These are phyloP conservation scores for Etheostoma perlongum DNA, from an alignment of 2,797 vertebrate species.

Conservation along the genomic window DNA sequence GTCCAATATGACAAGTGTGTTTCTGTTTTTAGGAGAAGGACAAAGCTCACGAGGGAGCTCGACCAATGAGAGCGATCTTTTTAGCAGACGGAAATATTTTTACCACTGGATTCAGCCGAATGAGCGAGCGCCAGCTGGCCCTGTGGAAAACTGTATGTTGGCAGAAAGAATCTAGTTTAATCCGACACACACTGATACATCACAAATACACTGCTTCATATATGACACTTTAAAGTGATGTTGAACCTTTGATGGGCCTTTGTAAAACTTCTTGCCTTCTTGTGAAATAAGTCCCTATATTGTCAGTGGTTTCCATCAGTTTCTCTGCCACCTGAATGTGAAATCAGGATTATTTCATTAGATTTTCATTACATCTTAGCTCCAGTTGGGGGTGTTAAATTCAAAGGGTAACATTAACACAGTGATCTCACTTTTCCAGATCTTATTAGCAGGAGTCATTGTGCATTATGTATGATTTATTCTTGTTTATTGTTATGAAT, in stretches of 20 bases:
- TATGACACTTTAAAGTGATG: neutral
- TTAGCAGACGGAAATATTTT: slow-evolving; percentile 95
- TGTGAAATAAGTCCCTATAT: neutral
- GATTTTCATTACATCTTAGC: neutral
- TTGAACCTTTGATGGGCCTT: neutral
- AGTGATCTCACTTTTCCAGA: neutral
- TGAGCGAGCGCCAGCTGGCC: slow-evolving; percentile 98
- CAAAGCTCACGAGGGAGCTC: slow-evolving; percentile 95
- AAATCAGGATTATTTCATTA: neutral
- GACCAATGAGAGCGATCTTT: slow-evolving; percentile 98
- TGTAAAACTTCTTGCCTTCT: neutral
- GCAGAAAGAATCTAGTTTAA: neutral
- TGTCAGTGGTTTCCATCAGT: neutral
- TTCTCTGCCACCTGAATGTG: neutral
- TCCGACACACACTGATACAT: slow-evolving; percentile 13
- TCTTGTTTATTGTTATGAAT: neutral
- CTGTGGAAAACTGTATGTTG: slow-evolving; percentile 95
- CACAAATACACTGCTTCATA: neutral
- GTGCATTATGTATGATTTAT: neutral
- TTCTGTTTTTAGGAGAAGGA: slow-evolving; percentile 92
- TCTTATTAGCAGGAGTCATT: neutral
- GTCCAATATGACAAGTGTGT: slow-evolving; percentile 45
- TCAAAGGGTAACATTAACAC: slow-evolving; percentile 8
- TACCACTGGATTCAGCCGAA: slow-evolving; percentile 98
- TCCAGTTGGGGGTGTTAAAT: slow-evolving; percentile 57